Evolutionary conservation across 2,888 invertebrate genomes (phyloP).

Genomic region (Pachydiplax longipennis): DNA sequence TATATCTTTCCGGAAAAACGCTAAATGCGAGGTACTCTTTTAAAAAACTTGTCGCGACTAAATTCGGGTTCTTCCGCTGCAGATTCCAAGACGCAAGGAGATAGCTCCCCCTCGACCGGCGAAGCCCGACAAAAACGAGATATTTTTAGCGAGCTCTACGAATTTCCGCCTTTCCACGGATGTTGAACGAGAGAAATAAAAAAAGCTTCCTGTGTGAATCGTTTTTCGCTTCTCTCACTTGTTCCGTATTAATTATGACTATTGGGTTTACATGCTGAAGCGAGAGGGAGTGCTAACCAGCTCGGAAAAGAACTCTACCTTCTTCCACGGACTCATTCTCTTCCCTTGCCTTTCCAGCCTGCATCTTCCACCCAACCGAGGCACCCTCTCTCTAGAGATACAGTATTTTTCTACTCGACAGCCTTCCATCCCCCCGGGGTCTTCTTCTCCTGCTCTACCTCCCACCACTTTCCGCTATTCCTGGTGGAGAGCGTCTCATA

Average conservation of each 20-base stretch:
- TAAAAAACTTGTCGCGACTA: too few species aligned
- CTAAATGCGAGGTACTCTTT: too few species aligned
- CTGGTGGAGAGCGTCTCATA: not conserved
- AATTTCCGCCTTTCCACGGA: too few species aligned
- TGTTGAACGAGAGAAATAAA: too few species aligned
- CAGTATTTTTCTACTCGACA: not conserved
- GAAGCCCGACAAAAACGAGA: too few species aligned
- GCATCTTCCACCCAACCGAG: not conserved
- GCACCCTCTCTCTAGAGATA: not conserved
- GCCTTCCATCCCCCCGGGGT: not conserved
- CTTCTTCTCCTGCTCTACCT: not conserved
- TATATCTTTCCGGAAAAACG: too few species aligned
- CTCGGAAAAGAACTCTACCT: not conserved
- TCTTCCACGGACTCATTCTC: not conserved
- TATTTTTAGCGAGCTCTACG: too few species aligned
- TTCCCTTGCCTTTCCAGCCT: not conserved
- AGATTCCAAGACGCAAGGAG: too few species aligned
- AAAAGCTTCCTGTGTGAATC: too few species aligned
- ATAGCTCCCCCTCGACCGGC: too few species aligned
- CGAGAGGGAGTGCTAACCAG: too few species aligned
- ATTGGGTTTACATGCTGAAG: not conserved
- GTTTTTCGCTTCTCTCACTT: not conserved
- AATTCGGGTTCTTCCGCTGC: too few species aligned
- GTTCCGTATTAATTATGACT: not conserved
- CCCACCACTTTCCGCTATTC: not conserved